phyloP scores from a whole-genome alignment of 2,888 invertebrate genomes.

The Tupiocoris notatus region DNA sequence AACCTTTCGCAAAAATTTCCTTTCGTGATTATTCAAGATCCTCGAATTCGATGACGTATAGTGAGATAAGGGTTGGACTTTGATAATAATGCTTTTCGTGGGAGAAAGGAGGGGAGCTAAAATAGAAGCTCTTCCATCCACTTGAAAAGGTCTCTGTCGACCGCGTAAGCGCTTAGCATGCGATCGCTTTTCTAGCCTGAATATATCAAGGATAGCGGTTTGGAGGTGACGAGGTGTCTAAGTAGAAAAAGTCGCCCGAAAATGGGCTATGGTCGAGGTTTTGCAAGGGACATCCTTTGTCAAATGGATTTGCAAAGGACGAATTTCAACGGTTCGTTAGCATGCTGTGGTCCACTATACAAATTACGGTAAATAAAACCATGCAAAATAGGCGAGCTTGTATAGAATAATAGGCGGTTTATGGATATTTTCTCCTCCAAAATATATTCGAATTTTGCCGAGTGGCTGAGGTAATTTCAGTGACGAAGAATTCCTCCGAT shows the following conservation, averaged over 20 bases:
- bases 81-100: not conserved
- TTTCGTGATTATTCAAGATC: not conserved
- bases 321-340: not conserved
- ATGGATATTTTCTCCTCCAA: no score
- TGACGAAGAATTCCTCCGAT: no score
- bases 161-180: not conserved
- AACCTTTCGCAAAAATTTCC: not conserved
- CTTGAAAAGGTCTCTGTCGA: not conserved
- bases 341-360: no score
- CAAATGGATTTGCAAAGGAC: no score
- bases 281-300: not conserved
- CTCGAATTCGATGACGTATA: not conserved
- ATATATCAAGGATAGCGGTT: not conserved
- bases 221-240: not conserved
- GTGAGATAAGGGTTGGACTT: not conserved
- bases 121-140: not conserved
- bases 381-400: no score
- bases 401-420: no score
- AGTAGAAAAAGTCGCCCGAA: not conserved
- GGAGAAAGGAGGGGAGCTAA: not conserved
- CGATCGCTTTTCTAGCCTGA: not conserved
- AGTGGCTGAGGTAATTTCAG: no score
- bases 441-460: no score
- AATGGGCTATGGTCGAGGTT: not conserved
- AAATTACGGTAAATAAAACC: no score